phyloP scores from a whole-genome alignment of 2,888 invertebrate species.

The Ophion obscuratus region DNA sequence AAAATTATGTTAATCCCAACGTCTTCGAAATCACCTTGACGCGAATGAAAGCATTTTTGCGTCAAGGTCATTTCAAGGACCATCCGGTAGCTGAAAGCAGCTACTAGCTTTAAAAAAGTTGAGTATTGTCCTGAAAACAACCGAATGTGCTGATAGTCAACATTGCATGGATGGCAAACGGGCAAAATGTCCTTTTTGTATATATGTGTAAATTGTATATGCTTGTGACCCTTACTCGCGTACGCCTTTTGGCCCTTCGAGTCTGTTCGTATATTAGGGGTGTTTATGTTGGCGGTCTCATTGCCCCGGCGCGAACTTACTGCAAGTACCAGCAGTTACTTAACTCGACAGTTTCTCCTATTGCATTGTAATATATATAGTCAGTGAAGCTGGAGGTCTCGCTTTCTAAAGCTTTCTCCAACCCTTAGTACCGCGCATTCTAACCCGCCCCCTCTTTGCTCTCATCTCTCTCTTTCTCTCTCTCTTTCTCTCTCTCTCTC shows the following conservation, averaged over 20 bases:
- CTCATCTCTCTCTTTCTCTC: constrained; percentile 6
- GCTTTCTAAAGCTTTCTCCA: constrained; percentile 56
- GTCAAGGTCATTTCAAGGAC: background rate
- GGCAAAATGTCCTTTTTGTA: background rate
- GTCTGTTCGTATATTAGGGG: constrained; percentile 75
- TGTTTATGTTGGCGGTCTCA: constrained; percentile 82
- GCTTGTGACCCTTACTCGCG: constrained; percentile 22
- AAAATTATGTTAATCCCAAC: too few species aligned
- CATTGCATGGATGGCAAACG: background rate
- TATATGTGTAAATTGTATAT: background rate
- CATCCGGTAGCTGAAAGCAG: background rate
- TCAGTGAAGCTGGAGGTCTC: constrained; percentile 65
- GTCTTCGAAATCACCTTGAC: background rate
- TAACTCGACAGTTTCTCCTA: constrained; percentile 81
- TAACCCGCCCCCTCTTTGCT: background rate
- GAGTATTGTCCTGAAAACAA: background rate
- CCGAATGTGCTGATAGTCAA: background rate
- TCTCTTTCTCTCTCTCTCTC: constrained; percentile 20
- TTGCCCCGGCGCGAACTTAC: constrained; percentile 80
- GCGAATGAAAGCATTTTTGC: background rate
- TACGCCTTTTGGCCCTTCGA: constrained; percentile 33
- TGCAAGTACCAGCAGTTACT: constrained; percentile 82
- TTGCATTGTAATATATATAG: constrained; percentile 71
- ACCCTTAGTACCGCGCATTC: constrained; percentile 54
- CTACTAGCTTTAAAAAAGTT: background rate